Percentiles rank a stretch among this genome's conserved stretches.
Conservation (phyloP, 2,797 vertebrate genomes). For the Tympanoctomys barrerae region DNA sequence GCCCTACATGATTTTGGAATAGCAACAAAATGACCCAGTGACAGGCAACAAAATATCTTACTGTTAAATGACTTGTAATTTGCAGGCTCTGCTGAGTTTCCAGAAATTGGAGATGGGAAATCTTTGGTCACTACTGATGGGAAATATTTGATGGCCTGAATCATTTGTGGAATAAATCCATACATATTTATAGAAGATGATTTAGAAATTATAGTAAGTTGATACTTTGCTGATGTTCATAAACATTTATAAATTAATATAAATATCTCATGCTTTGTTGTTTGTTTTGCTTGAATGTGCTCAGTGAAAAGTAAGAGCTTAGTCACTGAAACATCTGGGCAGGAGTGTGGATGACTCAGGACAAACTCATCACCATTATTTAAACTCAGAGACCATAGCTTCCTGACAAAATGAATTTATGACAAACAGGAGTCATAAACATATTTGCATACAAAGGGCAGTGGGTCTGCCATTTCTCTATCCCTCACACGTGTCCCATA, state of each 20-base stretch:
- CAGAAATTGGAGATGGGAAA: not conserved
- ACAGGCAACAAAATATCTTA: slow-evolving; percentile 24
- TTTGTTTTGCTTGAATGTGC: slow-evolving; percentile 71
- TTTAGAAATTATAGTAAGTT: slow-evolving; percentile 55
- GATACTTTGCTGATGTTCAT: slow-evolving; percentile 53
- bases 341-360: slow-evolving; percentile 73
- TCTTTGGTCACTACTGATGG: not conserved
- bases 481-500: too few species aligned
- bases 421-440: slow-evolving; percentile 47
- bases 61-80: slow-evolving; percentile 18
- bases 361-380: slow-evolving; percentile 65
- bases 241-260: slow-evolving; percentile 69
- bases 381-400: slow-evolving; percentile 60
- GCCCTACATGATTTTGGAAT: not conserved
- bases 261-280: slow-evolving; percentile 47
- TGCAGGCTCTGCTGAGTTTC: not conserved
- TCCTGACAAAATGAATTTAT: slow-evolving; percentile 10
- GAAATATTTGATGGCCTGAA: not conserved
- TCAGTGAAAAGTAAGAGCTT: slow-evolving; percentile 71
- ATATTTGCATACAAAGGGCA: not conserved
- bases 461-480: not conserved
- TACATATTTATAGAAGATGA: slow-evolving; percentile 3
- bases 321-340: slow-evolving; percentile 80
- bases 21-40: not conserved
- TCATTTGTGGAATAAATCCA: slow-evolving; percentile 33